Percentiles rank a stretch among this genome's conserved stretches.
phyloP scores from a whole-genome alignment of 2,888 invertebrate species.

The Galeruca laticollis region DNA sequence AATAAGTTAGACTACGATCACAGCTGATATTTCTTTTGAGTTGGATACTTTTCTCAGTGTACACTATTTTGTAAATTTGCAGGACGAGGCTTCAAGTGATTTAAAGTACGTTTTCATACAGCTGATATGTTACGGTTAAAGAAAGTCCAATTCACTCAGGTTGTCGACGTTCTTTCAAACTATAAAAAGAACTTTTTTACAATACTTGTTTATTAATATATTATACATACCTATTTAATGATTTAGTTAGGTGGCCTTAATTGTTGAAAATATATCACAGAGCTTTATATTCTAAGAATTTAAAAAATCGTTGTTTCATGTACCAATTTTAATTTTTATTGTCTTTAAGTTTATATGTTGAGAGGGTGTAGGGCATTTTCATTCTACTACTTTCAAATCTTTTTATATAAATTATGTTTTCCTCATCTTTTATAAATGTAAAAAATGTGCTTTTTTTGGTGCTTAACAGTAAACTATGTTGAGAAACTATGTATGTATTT shows the following conservation, averaged over 20 bases:
- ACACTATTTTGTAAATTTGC: slow-evolving; percentile 67
- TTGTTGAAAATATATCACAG: slow-evolving; percentile 46
- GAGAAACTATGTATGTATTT: slow-evolving; percentile 44
- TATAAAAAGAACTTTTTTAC: slow-evolving; percentile 31
- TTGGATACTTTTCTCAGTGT: slow-evolving; percentile 25
- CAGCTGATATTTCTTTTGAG: not conserved
- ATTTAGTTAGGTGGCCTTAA: slow-evolving; percentile 58
- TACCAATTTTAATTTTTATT: slow-evolving; percentile 42
- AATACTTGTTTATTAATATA: slow-evolving; percentile 17
- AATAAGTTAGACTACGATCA: slow-evolving; percentile 7
- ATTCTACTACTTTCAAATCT: slow-evolving; percentile 46
- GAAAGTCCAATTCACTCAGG: slow-evolving; percentile 45
- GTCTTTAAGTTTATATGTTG: slow-evolving; percentile 40
- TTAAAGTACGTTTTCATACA: slow-evolving; percentile 76
- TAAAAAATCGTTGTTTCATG: slow-evolving; percentile 45
- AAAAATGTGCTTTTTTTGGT: slow-evolving; percentile 57
- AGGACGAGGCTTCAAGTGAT: slow-evolving; percentile 77
- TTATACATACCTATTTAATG: slow-evolving; percentile 41
- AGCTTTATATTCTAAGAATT: slow-evolving; percentile 49
- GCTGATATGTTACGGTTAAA: slow-evolving; percentile 64
- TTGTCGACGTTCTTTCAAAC: slow-evolving; percentile 34
- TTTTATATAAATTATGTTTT: slow-evolving; percentile 49
- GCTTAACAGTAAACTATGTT: slow-evolving; percentile 55
- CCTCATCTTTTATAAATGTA: slow-evolving; percentile 53
- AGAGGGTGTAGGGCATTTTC: slow-evolving; percentile 55